Conservation (phyloP, 1,140 invertebrate genomes). For the Drosophila rufa region DNA sequence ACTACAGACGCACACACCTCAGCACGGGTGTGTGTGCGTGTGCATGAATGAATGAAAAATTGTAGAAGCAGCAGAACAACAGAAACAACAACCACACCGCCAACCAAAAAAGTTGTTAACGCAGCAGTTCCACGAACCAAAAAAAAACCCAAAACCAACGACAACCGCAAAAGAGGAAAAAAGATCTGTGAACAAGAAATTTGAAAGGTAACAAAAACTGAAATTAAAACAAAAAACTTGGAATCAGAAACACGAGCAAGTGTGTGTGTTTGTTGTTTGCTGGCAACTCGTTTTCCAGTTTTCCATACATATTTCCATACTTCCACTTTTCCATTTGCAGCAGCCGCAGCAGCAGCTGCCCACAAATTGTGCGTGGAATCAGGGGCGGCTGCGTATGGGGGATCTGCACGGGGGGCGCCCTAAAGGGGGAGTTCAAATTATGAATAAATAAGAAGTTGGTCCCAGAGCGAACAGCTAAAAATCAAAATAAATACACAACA, state of each 20-base stretch:
- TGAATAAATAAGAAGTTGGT: slow-evolving; percentile 73
- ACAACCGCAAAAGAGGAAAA: slow-evolving; percentile 52
- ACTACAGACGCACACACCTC: slow-evolving; percentile 35
- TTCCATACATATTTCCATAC: slow-evolving; percentile 43
- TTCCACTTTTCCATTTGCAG: slow-evolving; percentile 45
- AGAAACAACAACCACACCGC: slow-evolving; percentile 31
- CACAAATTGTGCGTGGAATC: slow-evolving; percentile 69
- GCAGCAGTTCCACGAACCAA: slow-evolving; percentile 76
- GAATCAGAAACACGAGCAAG: slow-evolving; percentile 73
- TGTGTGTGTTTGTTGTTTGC: slow-evolving; percentile 41
- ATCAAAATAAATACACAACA: slow-evolving; percentile 74
- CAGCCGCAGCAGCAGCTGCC: slow-evolving; percentile 58
- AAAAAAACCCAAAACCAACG: slow-evolving; percentile 52
- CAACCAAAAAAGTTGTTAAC: slow-evolving; percentile 70
- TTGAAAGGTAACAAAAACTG: slow-evolving; percentile 77
- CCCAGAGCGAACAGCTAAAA: slow-evolving; percentile 44
- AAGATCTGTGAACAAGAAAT: slow-evolving; percentile 76
- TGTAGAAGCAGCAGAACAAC: slow-evolving; percentile 61
- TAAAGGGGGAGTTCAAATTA: slow-evolving; percentile 65
- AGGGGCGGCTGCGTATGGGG: not conserved
- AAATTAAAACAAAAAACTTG: slow-evolving; percentile 75
- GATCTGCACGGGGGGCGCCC: not conserved
- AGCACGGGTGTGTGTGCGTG: slow-evolving; percentile 19
- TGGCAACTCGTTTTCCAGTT: slow-evolving; percentile 53
- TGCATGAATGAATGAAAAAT: slow-evolving; percentile 80